Evolutionary conservation across 2,888 invertebrate species (phyloP).

Genomic region (Ariolimax columbianus): DNA sequence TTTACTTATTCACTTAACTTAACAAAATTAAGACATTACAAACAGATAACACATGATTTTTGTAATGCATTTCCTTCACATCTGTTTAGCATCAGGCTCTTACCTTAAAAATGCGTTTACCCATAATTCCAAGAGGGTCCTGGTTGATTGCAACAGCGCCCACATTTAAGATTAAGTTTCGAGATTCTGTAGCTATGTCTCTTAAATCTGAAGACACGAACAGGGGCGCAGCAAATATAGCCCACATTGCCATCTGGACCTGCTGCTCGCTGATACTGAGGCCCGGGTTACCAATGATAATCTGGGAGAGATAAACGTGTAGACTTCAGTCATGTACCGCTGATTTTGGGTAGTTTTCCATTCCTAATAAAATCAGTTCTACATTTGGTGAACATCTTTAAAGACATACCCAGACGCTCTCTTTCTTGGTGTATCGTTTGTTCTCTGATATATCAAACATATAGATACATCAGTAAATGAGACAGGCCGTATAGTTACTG

Average conservation of each 20-base stretch:
- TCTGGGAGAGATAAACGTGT: slow-evolving; percentile 81
- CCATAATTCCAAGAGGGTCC: slow-evolving; percentile 94
- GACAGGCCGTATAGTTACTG: too few species aligned
- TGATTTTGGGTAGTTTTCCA: too few species aligned
- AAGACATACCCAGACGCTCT: too few species aligned
- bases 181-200: slow-evolving; percentile 91
- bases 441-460: too few species aligned
- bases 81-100: slow-evolving; percentile 90
- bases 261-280: slow-evolving; percentile 95
- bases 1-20: too few species aligned
- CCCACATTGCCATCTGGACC: slow-evolving; percentile 98
- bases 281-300: slow-evolving; percentile 96
- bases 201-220: slow-evolving; percentile 96
- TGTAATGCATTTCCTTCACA: slow-evolving; percentile 87
- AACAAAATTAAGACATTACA: too few species aligned
- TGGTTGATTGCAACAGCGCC: slow-evolving; percentile 96
- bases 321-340: too few species aligned
- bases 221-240: slow-evolving; percentile 95
- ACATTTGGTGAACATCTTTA: too few species aligned
- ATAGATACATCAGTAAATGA: too few species aligned
- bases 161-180: slow-evolving; percentile 93
- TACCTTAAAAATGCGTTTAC: slow-evolving; percentile 84
- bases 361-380: too few species aligned
- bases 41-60: too few species aligned
- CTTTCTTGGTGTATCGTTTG: too few species aligned